These are phyloP conservation scores for Gadopsis marmoratus DNA, from an alignment of 2,797 vertebrate genomes.

Conservation along the genomic window DNA sequence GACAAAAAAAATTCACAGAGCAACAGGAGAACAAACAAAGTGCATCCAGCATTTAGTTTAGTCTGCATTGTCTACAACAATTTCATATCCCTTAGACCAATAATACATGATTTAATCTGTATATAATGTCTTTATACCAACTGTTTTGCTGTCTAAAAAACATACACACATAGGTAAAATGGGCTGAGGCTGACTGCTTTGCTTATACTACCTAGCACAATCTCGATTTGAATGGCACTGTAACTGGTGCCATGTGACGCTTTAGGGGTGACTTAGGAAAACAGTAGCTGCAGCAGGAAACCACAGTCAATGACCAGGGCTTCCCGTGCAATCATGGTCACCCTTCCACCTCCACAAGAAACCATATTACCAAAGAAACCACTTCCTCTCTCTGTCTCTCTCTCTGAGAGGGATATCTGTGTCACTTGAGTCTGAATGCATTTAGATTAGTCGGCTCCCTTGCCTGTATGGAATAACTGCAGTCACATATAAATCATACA, in stretches of 20 bases:
- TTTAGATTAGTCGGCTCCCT: slow-evolving; percentile 30
- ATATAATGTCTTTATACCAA: slow-evolving; percentile 5
- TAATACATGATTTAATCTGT: slow-evolving; percentile 14
- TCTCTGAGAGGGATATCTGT: slow-evolving; percentile 32
- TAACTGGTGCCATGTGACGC: slow-evolving; percentile 42
- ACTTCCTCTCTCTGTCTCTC: slow-evolving; percentile 56
- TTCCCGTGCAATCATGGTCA: slow-evolving; percentile 80
- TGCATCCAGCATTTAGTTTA: slow-evolving; percentile 26
- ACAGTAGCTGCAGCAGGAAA: slow-evolving; percentile 88
- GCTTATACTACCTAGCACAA: not conserved
- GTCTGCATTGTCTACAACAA: slow-evolving; percentile 1
- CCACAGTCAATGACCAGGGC: slow-evolving; percentile 79
- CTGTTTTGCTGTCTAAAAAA: slow-evolving; percentile 26
- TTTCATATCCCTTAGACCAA: slow-evolving; percentile 14
- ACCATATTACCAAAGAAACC: slow-evolving; percentile 60
- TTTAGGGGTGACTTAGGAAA: slow-evolving; percentile 71
- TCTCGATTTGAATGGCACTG: slow-evolving; percentile 30
- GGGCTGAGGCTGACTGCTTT: not conserved
- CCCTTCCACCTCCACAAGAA: slow-evolving; percentile 72
- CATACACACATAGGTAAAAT: slow-evolving; percentile 16
- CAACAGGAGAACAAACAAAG: slow-evolving; percentile 36
- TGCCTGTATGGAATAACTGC: not conserved
- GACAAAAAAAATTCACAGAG: slow-evolving; percentile 43
- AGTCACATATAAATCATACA: slow-evolving; percentile 6
- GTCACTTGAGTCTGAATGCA: slow-evolving; percentile 28